Conservation (phyloP, 2,797 vertebrate species). For the Spinus pinus region DNA sequence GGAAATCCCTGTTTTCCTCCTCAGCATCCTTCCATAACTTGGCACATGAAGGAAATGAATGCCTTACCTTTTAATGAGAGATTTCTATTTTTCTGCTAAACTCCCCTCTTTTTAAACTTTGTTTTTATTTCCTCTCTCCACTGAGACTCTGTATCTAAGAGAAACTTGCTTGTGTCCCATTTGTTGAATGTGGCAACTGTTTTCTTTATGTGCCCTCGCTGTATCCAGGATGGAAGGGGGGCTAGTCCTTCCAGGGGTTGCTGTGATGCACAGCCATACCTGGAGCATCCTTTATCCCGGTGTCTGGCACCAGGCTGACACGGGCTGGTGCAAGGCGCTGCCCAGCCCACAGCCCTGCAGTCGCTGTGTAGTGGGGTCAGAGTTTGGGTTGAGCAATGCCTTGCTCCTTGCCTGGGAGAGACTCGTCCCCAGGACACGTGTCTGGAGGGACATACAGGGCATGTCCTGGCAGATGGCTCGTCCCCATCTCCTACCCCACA, state of each 20-base stretch:
- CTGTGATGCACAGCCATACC: background rate
- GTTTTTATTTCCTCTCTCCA: background rate
- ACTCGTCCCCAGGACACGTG: fast-evolving
- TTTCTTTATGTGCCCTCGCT: background rate
- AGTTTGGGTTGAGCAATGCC: background rate
- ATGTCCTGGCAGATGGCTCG: background rate
- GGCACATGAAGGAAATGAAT: background rate
- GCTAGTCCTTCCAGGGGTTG: background rate
- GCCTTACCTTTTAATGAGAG: background rate
- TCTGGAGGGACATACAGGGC: fast-evolving
- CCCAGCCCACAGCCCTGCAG: background rate
- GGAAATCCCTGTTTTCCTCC: background rate
- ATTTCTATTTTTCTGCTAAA: background rate
- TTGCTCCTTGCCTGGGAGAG: fast-evolving
- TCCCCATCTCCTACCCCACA: background rate
- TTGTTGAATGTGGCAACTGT: fast-evolving
- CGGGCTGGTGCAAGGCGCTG: background rate
- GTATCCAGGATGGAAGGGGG: background rate
- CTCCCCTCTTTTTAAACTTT: background rate
- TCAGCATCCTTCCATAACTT: background rate
- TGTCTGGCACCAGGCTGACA: fast-evolving
- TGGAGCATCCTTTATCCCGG: background rate
- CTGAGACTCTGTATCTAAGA: background rate
- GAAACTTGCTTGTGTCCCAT: background rate
- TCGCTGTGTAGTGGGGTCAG: fast-evolving